Conservation (phyloP, 1,140 invertebrate species). For the Aphaenogaster floridana region DNA sequence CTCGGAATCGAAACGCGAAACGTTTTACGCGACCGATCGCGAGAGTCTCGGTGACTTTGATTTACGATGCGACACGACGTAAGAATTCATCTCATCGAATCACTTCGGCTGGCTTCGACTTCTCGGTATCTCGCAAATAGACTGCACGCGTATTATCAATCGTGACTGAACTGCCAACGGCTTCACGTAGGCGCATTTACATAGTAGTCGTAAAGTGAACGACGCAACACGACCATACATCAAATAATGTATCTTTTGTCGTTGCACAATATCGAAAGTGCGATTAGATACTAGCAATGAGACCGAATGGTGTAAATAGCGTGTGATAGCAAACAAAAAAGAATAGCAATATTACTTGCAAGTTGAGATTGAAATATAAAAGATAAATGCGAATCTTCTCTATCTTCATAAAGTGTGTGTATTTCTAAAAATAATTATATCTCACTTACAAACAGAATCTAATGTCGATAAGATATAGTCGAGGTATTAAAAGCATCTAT, state of each 20-base stretch:
- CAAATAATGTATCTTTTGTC: neutral
- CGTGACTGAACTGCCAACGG: neutral
- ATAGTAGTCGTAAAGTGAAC: neutral
- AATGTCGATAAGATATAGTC: slow-evolving; percentile 18
- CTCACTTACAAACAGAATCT: neutral
- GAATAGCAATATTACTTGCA: slow-evolving; percentile 12
- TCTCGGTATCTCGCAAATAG: neutral
- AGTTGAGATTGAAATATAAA: neutral
- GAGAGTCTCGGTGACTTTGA: neutral
- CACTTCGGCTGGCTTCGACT: neutral
- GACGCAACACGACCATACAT: neutral
- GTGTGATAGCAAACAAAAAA: neutral
- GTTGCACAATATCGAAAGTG: neutral
- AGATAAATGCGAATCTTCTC: neutral
- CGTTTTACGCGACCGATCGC: neutral
- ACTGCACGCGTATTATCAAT: neutral
- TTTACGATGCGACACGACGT: neutral
- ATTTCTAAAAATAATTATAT: neutral
- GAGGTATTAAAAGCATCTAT: neutral
- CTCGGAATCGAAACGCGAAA: neutral
- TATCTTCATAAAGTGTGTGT: neutral
- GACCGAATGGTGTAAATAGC: neutral
- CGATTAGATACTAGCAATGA: slow-evolving; percentile 6
- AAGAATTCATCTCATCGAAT: neutral
- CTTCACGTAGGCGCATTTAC: neutral